These are phyloP conservation scores for Ceratina japonica DNA, from an alignment of 1,140 invertebrate species.

Conservation along the genomic window DNA sequence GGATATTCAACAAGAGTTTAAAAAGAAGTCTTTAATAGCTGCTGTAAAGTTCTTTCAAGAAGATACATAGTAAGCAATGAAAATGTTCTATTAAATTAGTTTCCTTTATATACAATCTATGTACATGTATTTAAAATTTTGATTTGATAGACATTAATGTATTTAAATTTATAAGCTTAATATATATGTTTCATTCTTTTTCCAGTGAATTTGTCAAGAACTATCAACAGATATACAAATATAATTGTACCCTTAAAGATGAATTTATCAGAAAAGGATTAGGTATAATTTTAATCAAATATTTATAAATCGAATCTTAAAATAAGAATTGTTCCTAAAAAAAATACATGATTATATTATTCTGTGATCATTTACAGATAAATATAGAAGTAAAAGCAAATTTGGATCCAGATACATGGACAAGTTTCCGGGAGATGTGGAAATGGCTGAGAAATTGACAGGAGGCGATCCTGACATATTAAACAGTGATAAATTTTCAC, in stretches of 20 bases:
- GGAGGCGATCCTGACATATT: constrained; percentile 85
- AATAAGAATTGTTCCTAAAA: neutral
- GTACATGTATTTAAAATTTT: constrained; percentile 19
- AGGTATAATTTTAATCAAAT: constrained; percentile 80
- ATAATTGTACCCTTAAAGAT: constrained; percentile 87
- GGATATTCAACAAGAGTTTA: constrained; percentile 81
- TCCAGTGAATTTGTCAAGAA: constrained; percentile 89
- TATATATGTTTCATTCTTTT: constrained; percentile 68
- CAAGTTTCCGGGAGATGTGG: constrained; percentile 87
- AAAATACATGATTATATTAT: neutral
- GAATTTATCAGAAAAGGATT: constrained; percentile 90
- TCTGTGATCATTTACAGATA: constrained; percentile 73
- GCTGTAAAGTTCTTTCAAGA: constrained; percentile 91
- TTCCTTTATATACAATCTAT: neutral
- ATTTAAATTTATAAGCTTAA: constrained; percentile 11
- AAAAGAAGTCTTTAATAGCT: constrained; percentile 86
- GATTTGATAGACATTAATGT: constrained; percentile 36
- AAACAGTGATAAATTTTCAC: constrained; percentile 82
- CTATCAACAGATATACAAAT: constrained; percentile 85
- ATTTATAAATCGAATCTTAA: constrained; percentile 57
- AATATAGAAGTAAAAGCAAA: constrained; percentile 81
- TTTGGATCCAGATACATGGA: constrained; percentile 82
- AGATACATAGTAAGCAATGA: constrained; percentile 85
- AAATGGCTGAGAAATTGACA: constrained; percentile 84
- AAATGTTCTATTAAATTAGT: constrained; percentile 16